Percentiles rank a stretch among this genome's conserved stretches.
phyloP scores from a whole-genome alignment of 2,113 vertebrate species.

The Catagonus wagneri region DNA sequence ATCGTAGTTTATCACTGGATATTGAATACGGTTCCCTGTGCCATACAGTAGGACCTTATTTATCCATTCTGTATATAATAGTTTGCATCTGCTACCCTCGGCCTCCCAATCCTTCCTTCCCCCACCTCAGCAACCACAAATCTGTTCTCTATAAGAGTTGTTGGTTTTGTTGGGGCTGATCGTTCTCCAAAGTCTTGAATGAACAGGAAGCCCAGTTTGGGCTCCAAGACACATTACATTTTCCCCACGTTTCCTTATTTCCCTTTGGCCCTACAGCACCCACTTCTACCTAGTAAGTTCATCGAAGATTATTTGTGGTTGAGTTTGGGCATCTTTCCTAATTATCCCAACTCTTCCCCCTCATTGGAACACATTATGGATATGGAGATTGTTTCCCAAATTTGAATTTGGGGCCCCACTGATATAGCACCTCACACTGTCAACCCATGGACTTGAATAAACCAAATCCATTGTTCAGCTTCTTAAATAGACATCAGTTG shows the following conservation, averaged over 20 bases:
- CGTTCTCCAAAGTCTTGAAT: background rate
- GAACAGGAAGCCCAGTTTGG: background rate
- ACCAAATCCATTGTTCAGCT: background rate
- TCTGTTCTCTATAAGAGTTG: background rate
- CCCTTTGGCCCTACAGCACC: background rate
- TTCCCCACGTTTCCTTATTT: background rate
- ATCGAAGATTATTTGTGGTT: background rate
- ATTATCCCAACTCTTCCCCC: background rate
- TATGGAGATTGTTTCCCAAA: background rate
- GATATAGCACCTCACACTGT: background rate
- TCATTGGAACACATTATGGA: background rate
- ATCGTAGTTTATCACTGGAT: no score
- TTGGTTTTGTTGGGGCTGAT: background rate
- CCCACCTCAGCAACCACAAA: no score
- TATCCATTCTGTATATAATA: no score
- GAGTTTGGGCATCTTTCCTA: background rate
- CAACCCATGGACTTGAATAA: background rate
- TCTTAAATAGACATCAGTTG: slow-evolving; percentile 16
- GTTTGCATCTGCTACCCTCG: no score
- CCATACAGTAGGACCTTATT: no score
- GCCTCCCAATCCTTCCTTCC: no score
- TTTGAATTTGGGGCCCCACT: background rate
- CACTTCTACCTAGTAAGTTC: background rate
- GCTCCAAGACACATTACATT: background rate
- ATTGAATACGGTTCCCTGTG: no score